phyloP scores from a whole-genome alignment of 2,888 invertebrate genomes.

The Lithophane ornitopus region DNA sequence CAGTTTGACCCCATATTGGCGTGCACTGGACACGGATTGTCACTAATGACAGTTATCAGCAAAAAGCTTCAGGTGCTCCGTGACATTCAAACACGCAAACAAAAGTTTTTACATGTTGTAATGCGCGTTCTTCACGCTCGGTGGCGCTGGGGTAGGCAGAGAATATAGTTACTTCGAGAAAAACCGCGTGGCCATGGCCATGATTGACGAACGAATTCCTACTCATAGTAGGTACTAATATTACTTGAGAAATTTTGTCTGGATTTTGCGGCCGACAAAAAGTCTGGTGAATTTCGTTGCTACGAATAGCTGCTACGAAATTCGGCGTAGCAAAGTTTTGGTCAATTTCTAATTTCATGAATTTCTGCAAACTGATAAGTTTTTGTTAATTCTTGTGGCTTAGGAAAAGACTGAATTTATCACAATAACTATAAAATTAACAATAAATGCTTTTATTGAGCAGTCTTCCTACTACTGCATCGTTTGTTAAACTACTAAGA shows the following conservation, averaged over 20 bases:
- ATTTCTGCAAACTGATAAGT: background rate
- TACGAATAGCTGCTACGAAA: constrained; percentile 44
- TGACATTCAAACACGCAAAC: constrained; percentile 48
- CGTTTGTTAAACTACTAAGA: background rate
- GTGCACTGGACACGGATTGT: constrained; percentile 2
- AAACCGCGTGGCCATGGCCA: constrained; percentile 42
- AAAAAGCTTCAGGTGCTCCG: constrained; percentile 23
- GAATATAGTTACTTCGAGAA: constrained; percentile 36
- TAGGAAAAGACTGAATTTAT: background rate
- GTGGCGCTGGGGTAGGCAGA: constrained; percentile 37
- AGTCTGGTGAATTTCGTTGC: constrained; percentile 1
- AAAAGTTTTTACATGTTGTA: constrained; percentile 38
- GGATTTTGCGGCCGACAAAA: background rate
- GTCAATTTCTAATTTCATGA: background rate
- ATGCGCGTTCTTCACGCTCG: constrained; percentile 53
- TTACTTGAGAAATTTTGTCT: constrained; percentile 15
- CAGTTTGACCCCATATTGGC: too few relatives aligned
- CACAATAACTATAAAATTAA: background rate
- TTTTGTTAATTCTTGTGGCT: background rate
- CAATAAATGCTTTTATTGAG: background rate
- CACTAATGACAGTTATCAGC: constrained; percentile 23
- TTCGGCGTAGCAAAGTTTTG: constrained; percentile 30
- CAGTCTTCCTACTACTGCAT: background rate
- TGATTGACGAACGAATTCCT: constrained; percentile 38
- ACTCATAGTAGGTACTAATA: constrained; percentile 13